Percentiles rank a stretch among this genome's conserved stretches.
These are phyloP conservation scores for Leptatherina wallacei DNA, from an alignment of 2,797 vertebrate genomes.

Conservation along the genomic window DNA sequence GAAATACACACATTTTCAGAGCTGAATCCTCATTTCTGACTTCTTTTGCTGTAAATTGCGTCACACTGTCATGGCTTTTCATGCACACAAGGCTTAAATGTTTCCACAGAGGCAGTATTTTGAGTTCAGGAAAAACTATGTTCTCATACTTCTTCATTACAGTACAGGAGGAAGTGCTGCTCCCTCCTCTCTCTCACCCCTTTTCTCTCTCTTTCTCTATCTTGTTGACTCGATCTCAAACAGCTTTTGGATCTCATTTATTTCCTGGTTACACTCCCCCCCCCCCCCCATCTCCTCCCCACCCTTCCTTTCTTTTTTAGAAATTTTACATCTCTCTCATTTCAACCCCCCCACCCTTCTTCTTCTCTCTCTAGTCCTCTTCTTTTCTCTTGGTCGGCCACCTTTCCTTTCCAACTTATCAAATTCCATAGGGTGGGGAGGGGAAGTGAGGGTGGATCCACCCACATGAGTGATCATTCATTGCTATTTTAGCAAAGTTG, in stretches of 20 bases:
- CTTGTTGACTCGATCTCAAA: conserved; percentile 71
- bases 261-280: conserved; percentile 59
- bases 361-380: conserved; percentile 9
- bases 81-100: not conserved
- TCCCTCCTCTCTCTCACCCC: conserved; percentile 23
- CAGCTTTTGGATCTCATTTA: conserved; percentile 67
- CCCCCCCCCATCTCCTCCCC: conserved; percentile 20
- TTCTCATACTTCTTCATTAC: conserved; percentile 25
- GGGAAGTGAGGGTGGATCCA: conserved; percentile 65
- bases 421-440: conserved; percentile 71
- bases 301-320: conserved; percentile 31
- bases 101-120: conserved; percentile 15
- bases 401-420: conserved; percentile 71
- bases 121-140: conserved; percentile 5
- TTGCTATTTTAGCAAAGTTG: conserved; percentile 68
- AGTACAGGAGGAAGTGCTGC: conserved; percentile 49
- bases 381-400: conserved; percentile 55
- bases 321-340: conserved; percentile 49
- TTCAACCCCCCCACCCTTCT: conserved; percentile 12
- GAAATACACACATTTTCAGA: not conserved
- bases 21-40: not conserved
- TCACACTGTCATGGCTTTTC: not conserved
- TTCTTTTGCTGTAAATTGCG: not conserved
- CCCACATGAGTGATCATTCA: conserved; percentile 75
- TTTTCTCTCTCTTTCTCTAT: conserved; percentile 42